Evolutionary conservation across 2,797 vertebrate genomes (phyloP).

Genomic region (Poeciliopsis gracilis): DNA sequence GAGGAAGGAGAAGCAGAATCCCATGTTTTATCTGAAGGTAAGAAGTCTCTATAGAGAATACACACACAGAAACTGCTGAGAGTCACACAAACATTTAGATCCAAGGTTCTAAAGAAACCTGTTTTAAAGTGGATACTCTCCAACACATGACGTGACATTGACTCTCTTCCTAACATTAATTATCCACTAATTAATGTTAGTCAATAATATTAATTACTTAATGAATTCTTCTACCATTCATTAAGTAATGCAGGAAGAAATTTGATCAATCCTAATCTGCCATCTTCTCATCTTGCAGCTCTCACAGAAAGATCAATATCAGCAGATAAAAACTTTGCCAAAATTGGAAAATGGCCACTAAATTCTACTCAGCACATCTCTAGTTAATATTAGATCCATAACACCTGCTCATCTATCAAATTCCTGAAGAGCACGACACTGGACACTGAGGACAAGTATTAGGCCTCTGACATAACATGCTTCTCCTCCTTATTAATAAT

Average conservation of each 20-base stretch:
- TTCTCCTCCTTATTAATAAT: slow-evolving; percentile 55
- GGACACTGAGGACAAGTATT: slow-evolving; percentile 28
- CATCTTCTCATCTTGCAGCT: not conserved
- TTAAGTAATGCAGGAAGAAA: not conserved
- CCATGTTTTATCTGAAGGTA: not conserved
- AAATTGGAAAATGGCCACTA: not conserved
- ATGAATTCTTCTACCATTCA: too few species aligned
- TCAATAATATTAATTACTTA: too few species aligned
- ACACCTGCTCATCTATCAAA: slow-evolving; percentile 15
- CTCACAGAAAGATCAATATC: not conserved
- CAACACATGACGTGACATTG: not conserved
- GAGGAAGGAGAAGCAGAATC: not conserved
- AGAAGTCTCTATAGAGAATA: not conserved
- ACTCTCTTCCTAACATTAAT: too few species aligned
- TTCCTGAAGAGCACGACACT: slow-evolving; percentile 33
- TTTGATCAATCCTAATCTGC: not conserved
- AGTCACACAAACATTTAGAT: not conserved
- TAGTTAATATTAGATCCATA: not conserved
- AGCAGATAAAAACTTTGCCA: not conserved
- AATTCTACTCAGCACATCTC: not conserved
- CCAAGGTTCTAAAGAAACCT: not conserved
- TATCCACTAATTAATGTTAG: not conserved
- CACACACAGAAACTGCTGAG: not conserved
- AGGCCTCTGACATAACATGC: slow-evolving; percentile 55
- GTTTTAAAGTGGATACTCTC: not conserved